A percentile compares a stretch with the other conserved stretches of the same genome.
Conservation (phyloP, 2,113 vertebrate genomes). For the Gopherus flavomarginatus region DNA sequence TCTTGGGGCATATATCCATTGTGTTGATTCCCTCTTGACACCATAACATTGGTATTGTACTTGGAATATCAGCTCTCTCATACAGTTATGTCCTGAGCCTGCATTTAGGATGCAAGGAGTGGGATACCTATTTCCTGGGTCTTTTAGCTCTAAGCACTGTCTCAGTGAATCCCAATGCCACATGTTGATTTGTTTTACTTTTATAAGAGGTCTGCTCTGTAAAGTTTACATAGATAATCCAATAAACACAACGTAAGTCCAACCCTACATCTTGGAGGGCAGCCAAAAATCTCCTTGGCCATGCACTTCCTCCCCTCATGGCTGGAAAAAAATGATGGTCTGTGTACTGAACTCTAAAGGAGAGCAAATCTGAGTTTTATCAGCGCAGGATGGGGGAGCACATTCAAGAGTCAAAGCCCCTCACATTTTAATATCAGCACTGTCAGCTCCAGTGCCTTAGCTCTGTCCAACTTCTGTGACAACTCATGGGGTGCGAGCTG, state of each 20-base stretch:
- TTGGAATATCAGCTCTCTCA: not conserved
- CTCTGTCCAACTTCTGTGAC: not conserved
- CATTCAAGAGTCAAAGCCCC: not conserved
- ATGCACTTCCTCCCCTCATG: not conserved
- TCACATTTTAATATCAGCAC: not conserved
- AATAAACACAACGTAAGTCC: not conserved
- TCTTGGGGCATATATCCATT: not conserved
- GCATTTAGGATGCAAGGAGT: not conserved
- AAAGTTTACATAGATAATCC: not conserved
- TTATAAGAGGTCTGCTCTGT: not conserved
- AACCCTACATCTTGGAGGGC: not conserved
- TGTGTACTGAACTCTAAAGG: not conserved
- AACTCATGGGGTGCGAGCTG: rapidly evolving
- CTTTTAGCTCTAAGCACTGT: not conserved
- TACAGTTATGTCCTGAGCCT: not conserved
- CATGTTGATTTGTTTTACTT: not conserved
- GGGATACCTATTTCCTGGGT: not conserved
- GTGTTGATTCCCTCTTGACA: not conserved
- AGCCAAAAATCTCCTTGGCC: not conserved
- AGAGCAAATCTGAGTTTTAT: not conserved
- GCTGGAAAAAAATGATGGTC: not conserved
- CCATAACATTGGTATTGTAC: not conserved
- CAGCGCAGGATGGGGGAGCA: not conserved
- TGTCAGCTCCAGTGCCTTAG: rapidly evolving
- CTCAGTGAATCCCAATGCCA: not conserved